Evolutionary conservation across 2,113 vertebrate species (phyloP).

Genomic region (Planiliza haematocheilus): DNA sequence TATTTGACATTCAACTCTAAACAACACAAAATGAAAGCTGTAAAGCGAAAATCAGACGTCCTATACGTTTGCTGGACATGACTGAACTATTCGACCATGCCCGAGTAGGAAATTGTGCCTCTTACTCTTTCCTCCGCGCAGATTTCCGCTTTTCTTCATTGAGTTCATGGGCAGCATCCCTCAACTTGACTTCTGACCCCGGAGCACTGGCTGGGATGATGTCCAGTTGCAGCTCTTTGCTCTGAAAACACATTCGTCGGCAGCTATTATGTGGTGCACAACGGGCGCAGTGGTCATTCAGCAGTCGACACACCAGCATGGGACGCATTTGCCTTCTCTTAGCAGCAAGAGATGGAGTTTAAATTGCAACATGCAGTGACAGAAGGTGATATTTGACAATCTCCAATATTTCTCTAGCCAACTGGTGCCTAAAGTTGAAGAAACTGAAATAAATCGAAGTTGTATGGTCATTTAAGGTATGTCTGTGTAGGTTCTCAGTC

Average conservation of each 20-base stretch:
- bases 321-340: slow-evolving; percentile 18
- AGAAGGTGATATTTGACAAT: background rate
- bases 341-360: slow-evolving; percentile 24
- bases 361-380: background rate
- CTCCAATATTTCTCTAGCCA: background rate
- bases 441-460: background rate
- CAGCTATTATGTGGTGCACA: slow-evolving; percentile 21
- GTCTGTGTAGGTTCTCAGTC: too few species aligned
- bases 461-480: too few species aligned
- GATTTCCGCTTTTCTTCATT: slow-evolving; percentile 98
- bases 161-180: slow-evolving; percentile 96
- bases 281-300: slow-evolving; percentile 19
- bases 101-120: background rate
- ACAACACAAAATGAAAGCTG: slow-evolving; percentile 1
- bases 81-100: slow-evolving; percentile 2
- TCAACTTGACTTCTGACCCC: slow-evolving; percentile 97
- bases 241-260: slow-evolving; percentile 82
- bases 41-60: slow-evolving; percentile 4
- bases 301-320: slow-evolving; percentile 6
- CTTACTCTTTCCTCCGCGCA: slow-evolving; percentile 97
- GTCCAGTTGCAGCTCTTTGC: slow-evolving; percentile 97
- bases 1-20: slow-evolving; percentile 17
- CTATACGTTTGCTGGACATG: slow-evolving; percentile 4
- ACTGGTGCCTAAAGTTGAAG: background rate
- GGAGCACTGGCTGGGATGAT: slow-evolving; percentile 96